Evolutionary conservation across 2,888 invertebrate species (phyloP), one percentile per base, ranked within the genome.

Genomic region (Orthosia incerta): DNA sequence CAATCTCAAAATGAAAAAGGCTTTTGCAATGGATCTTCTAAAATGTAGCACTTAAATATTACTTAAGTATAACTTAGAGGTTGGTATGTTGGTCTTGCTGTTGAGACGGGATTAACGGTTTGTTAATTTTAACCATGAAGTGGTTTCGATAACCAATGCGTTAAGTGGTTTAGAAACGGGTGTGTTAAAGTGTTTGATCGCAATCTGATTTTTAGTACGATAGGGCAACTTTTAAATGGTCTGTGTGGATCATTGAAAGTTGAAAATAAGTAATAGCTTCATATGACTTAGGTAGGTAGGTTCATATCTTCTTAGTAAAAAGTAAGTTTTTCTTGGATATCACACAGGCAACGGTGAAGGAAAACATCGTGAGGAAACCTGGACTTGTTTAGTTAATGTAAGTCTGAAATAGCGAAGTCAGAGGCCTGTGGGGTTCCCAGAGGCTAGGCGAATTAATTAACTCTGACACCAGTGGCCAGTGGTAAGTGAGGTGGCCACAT

Each of bases 1-100:
- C 96, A 96, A 96, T 96, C 95, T 94, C 79, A 84, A 87, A 50
- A 84, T 77, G 87, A 89, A 90, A 91, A 92, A 89, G 88, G 85
- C 69, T 74, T 85, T 80, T 69, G 73, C 62, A 67, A 73, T 39
- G 80, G 71, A 87, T 85, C 85, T 75, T 67, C 86, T 71, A 65
- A 81, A 81, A 81, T 81, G 76, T 84, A 81, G 71, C 82, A 81
- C 85, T 81, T 81, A 84, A 80, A 84, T 84, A 65, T 81, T 68
- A 68, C 83, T 79, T 79, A 79, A 61, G 20, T 66, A 31, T 79
- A 69, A 84, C 67, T 74, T 81, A 64, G 63, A 20, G 63, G 70
- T 67, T 65, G 60, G 39, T 50, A 51, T 66, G 63, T 80, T 80
- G 69, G 62, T 57, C 67, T 45, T 75, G 66, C 81, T 84, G 67